A percentile compares a stretch with the other conserved stretches of the same genome.
phyloP scores from a whole-genome alignment of 2,888 invertebrate genomes.

The Synergus itoensis region DNA sequence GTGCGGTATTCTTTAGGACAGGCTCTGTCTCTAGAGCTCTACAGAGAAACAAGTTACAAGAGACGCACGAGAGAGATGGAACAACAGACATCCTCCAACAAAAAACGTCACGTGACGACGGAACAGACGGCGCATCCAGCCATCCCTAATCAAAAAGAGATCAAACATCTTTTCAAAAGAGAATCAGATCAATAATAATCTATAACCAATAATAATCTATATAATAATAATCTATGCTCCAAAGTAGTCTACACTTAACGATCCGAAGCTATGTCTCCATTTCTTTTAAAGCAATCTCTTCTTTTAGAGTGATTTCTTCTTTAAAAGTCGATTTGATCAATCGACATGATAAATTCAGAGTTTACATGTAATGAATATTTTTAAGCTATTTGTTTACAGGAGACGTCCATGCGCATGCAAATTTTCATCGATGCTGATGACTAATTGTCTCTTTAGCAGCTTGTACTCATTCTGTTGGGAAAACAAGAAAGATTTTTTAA shows the following conservation, averaged over 20 bases:
- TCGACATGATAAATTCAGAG: no score
- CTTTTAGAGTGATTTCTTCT: no score
- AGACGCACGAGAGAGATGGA: not conserved
- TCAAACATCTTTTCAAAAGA: not conserved
- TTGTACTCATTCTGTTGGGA: not conserved
- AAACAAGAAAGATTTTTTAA: not conserved
- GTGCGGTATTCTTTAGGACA: not conserved
- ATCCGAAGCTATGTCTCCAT: no score
- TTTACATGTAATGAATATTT: conserved; percentile 34
- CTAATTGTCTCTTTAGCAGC: conserved; percentile 26
- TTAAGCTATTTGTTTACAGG: conserved; percentile 17
- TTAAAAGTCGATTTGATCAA: no score
- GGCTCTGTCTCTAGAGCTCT: not conserved
- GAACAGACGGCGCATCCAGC: not conserved
- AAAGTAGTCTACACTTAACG: no score
- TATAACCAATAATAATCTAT: no score
- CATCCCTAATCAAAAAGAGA: not conserved
- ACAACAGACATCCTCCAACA: not conserved
- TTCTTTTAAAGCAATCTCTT: no score
- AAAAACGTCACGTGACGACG: not conserved
- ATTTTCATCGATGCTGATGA: conserved; percentile 27
- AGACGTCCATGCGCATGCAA: conserved; percentile 15
- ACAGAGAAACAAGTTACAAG: not conserved
- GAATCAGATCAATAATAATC: not conserved
- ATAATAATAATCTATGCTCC: no score